A percentile compares a stretch with the other conserved stretches of the same genome.
phyloP scores from a whole-genome alignment of 1,140 invertebrate genomes.

The Temnothorax nylanderi region DNA sequence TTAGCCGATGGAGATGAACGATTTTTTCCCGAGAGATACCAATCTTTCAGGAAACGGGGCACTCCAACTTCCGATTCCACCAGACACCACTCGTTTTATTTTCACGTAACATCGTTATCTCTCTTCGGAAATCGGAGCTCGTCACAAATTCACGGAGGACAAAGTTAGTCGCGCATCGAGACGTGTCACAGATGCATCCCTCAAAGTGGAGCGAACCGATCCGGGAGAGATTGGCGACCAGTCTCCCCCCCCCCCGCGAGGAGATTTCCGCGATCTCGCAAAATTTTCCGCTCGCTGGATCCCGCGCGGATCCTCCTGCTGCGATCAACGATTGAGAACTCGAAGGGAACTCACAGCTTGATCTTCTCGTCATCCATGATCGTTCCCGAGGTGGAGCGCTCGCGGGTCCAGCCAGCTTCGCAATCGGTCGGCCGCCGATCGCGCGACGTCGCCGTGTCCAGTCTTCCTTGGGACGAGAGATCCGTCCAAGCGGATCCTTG shows the following conservation, averaged over 20 bases:
- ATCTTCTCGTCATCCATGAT: conserved; percentile 82
- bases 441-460: conserved; percentile 21
- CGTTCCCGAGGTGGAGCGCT: conserved; percentile 8
- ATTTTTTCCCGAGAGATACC: not conserved
- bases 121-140: not conserved
- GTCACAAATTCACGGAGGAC: not conserved
- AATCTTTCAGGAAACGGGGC: not conserved
- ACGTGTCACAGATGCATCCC: not conserved
- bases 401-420: not conserved
- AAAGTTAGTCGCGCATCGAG: not conserved
- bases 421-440: conserved; percentile 24
- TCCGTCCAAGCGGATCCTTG: not conserved
- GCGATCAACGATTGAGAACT: not conserved
- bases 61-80: not conserved
- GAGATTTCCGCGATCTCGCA: not conserved
- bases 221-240: not conserved
- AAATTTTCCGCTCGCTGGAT: not conserved
- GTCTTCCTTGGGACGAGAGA: not conserved
- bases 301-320: not conserved
- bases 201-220: not conserved
- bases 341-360: conserved; percentile 79
- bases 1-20: not conserved
- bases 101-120: not conserved
- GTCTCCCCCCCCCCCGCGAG: not conserved
- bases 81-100: not conserved